phyloP scores from a whole-genome alignment of 2,888 invertebrate genomes.

The Zaprionus obscuricornis region DNA sequence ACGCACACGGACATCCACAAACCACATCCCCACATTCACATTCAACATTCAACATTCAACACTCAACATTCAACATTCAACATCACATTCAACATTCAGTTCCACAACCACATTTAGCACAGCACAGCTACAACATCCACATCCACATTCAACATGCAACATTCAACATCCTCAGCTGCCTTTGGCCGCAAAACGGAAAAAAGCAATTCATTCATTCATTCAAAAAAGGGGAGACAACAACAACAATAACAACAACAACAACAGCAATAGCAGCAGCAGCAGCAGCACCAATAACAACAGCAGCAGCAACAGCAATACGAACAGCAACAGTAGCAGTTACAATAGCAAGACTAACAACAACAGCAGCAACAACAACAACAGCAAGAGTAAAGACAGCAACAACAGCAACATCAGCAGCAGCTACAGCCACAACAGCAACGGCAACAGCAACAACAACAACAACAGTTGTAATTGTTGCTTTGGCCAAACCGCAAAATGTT shows the following conservation, averaged over 20 bases:
- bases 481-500: constrained; percentile 72
- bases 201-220: constrained; percentile 76
- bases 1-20: constrained; percentile 71
- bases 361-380: constrained; percentile 30
- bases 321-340: too few species aligned
- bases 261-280: too few species aligned
- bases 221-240: constrained; percentile 48
- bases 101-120: constrained; percentile 57
- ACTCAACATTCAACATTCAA: too few species aligned
- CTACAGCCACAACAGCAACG: too few species aligned
- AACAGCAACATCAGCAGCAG: too few species aligned
- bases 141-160: constrained; percentile 29
- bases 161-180: constrained; percentile 61
- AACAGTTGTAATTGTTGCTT: constrained; percentile 63
- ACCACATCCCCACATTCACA: constrained; percentile 27
- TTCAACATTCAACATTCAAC: too few species aligned
- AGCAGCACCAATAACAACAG: too few species aligned
- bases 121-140: too few species aligned
- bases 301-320: constrained; percentile 15
- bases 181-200: constrained; percentile 66
- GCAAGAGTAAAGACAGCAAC: constrained; percentile 36
- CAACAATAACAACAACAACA: constrained; percentile 35
- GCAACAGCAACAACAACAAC: constrained; percentile 8
- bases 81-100: constrained; percentile 4
- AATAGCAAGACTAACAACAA: too few species aligned